phyloP scores from a whole-genome alignment of 2,113 vertebrate genomes.

The Malaclemys terrapin region DNA sequence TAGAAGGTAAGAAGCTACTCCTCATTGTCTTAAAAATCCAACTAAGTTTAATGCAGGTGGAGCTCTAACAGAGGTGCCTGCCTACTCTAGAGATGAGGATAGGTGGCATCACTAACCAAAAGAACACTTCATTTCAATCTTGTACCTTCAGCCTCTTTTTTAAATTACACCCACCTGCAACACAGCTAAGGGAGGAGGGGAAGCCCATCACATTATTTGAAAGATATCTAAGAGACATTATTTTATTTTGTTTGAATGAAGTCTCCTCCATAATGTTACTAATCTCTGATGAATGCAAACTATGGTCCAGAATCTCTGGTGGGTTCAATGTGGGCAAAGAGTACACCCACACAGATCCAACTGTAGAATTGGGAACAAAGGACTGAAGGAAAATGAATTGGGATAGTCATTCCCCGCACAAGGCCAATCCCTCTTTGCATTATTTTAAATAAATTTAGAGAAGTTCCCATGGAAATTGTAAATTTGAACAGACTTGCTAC shows the following conservation, averaged over 20 bases:
- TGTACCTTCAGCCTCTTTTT: neutral
- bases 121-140: neutral
- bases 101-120: neutral
- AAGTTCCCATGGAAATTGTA: neutral
- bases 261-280: neutral
- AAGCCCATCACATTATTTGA: neutral
- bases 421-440: neutral
- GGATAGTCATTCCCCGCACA: neutral
- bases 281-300: accelerated
- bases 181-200: neutral
- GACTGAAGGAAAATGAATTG: neutral
- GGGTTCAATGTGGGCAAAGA: neutral
- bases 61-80: neutral
- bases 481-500: neutral
- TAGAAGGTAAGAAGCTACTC: neutral
- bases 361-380: neutral
- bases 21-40: neutral
- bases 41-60: neutral
- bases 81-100: neutral
- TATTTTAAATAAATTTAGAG: neutral
- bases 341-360: neutral
- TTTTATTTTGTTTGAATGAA: neutral
- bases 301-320: accelerated
- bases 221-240: neutral
- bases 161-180: neutral